These are phyloP conservation scores for Enteromius anoplus DNA, from an alignment of 2,797 vertebrate species.

Conservation along the genomic window DNA sequence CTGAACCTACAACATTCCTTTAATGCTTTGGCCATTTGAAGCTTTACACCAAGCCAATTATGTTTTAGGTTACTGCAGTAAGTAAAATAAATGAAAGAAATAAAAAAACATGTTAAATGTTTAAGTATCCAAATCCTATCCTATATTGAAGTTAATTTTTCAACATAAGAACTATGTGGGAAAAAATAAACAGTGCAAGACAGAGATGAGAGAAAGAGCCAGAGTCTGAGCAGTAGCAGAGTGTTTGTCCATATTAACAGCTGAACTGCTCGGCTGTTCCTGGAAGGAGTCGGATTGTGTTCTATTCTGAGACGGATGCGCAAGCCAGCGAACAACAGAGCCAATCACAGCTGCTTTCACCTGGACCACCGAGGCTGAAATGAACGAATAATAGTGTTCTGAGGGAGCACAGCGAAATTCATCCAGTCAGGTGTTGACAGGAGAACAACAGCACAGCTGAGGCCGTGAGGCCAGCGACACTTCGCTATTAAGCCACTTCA, in stretches of 20 bases:
- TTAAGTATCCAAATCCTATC: background rate
- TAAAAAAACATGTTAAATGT: no score
- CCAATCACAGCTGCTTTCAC: slow-evolving; percentile 46
- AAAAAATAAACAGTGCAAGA: background rate
- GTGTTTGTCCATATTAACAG: slow-evolving; percentile 35
- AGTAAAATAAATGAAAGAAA: background rate
- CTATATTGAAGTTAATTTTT: background rate
- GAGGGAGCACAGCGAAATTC: slow-evolving; percentile 28
- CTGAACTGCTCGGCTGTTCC: slow-evolving; percentile 42
- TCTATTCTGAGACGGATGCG: slow-evolving; percentile 28
- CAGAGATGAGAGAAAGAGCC: slow-evolving; percentile 1
- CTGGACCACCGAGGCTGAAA: slow-evolving; percentile 46
- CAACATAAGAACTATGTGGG: background rate
- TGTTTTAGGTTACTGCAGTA: background rate
- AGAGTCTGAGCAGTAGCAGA: slow-evolving; percentile 9
- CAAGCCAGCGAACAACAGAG: slow-evolving; percentile 27
- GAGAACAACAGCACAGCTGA: slow-evolving; percentile 42
- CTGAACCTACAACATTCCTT: slow-evolving; percentile 6
- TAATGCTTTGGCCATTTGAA: slow-evolving; percentile 1
- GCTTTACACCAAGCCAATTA: background rate
- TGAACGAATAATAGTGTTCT: slow-evolving; percentile 20
- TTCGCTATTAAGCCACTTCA: slow-evolving; percentile 12
- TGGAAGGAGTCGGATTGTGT: slow-evolving; percentile 36
- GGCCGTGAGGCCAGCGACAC: slow-evolving; percentile 17
- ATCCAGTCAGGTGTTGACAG: slow-evolving; percentile 42